These are phyloP conservation scores for Agapostemon virescens DNA, from an alignment of 2,888 invertebrate species.

Conservation along the genomic window DNA sequence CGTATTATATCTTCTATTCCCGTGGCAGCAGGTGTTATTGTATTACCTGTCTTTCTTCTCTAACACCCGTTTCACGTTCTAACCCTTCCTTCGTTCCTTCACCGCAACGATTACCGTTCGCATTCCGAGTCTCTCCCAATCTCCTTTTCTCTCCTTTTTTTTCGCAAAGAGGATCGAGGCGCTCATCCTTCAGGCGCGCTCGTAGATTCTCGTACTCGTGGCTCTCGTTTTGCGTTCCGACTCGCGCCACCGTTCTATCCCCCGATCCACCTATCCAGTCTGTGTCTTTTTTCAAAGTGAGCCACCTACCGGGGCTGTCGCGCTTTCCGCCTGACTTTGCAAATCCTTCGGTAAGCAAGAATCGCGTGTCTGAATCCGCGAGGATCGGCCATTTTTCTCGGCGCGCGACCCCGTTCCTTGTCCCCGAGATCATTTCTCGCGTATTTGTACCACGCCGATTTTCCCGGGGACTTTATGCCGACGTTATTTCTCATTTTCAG, in stretches of 20 bases:
- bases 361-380: slow-evolving; percentile 49
- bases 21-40: slow-evolving; percentile 33
- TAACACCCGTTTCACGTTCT: background rate
- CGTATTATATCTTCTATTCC: slow-evolving; percentile 41
- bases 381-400: slow-evolving; percentile 29
- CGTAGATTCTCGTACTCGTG: slow-evolving; percentile 56
- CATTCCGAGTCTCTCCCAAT: slow-evolving; percentile 27
- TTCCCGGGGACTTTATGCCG: background rate
- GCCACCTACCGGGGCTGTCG: slow-evolving; percentile 53
- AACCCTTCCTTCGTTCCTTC: slow-evolving; percentile 13
- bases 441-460: slow-evolving; percentile 33
- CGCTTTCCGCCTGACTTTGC: slow-evolving; percentile 58
- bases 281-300: slow-evolving; percentile 58
- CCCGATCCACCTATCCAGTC: slow-evolving; percentile 36
- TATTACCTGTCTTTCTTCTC: slow-evolving; percentile 20
- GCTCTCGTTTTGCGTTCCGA: slow-evolving; percentile 58
- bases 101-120: slow-evolving; percentile 46
- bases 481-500: background rate
- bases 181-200: slow-evolving; percentile 38
- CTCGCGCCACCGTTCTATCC: slow-evolving; percentile 31
- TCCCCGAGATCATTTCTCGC: background rate
- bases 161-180: background rate
- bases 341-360: slow-evolving; percentile 62
- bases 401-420: slow-evolving; percentile 23
- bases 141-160: slow-evolving; percentile 42